A percentile compares a stretch with the other conserved stretches of the same genome.
These are phyloP conservation scores for Acyrthosiphon pisum DNA, from an alignment of 1,140 invertebrate species.

Conservation along the genomic window DNA sequence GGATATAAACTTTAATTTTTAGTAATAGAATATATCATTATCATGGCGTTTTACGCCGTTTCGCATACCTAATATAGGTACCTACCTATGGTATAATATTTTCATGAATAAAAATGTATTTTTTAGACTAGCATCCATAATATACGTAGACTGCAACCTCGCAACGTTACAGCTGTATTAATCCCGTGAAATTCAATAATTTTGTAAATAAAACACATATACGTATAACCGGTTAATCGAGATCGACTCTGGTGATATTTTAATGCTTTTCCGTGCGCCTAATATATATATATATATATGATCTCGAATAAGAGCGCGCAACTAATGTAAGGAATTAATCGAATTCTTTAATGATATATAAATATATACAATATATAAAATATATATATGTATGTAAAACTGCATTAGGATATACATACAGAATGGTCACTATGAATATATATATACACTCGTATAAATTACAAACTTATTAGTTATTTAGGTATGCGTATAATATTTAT, in stretches of 20 bases:
- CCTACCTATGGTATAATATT: not conserved
- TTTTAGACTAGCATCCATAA: not conserved
- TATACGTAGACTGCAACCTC: not conserved
- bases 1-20: too few relatives aligned
- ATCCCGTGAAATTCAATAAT: slow-evolving; percentile 11
- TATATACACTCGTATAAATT: not conserved
- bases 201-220: slow-evolving; percentile 26
- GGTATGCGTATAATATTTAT: not conserved
- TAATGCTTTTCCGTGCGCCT: not conserved
- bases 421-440: not conserved
- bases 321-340: not conserved
- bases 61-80: not conserved
- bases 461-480: not conserved
- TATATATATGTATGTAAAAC: not conserved
- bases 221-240: slow-evolving; percentile 39
- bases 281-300: not conserved
- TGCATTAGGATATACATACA: not conserved
- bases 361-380: not conserved
- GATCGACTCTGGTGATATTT: slow-evolving; percentile 12
- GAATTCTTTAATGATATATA: slow-evolving; percentile 11
- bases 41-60: too few relatives aligned
- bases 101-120: not conserved
- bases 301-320: not conserved
- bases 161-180: not conserved
- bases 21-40: too few relatives aligned